phyloP scores from a whole-genome alignment of 2,888 invertebrate species.

The Orthosia gracilis region DNA sequence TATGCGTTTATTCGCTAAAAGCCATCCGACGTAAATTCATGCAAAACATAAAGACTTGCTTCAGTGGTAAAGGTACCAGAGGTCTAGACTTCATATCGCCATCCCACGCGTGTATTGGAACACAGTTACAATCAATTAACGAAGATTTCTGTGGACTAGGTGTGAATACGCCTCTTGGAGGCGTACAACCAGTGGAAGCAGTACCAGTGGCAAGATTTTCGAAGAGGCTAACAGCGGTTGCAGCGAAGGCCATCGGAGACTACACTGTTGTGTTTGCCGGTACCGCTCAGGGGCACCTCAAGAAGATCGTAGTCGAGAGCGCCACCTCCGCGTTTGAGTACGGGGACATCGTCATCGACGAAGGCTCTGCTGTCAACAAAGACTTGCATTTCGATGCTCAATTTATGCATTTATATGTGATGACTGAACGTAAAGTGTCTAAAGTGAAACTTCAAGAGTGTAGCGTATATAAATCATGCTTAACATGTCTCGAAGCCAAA shows the following conservation, averaged over 20 bases:
- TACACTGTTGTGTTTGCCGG: conserved; percentile 99
- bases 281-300: conserved; percentile 97
- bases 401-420: conserved; percentile 97
- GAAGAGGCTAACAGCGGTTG: conserved; percentile 96
- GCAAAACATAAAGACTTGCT: conserved; percentile 99
- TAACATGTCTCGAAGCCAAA: conserved; percentile 97
- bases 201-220: conserved; percentile 96
- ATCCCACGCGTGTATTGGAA: conserved; percentile 96
- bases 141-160: conserved; percentile 99
- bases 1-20: conserved; percentile 98
- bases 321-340: conserved; percentile 96
- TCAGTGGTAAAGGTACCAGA: conserved; percentile 96
- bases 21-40: conserved; percentile 98
- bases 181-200: conserved; percentile 96
- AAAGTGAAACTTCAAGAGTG: conserved; percentile 99
- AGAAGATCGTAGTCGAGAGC: conserved; percentile 98
- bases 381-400: conserved; percentile 98
- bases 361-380: conserved; percentile 95
- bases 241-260: conserved; percentile 98
- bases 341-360: conserved; percentile 96
- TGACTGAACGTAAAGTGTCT: conserved; percentile 97
- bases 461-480: conserved; percentile 97
- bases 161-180: conserved; percentile 99
- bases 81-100: conserved; percentile 98
- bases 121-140: conserved; percentile 97